Base-by-base conservation (phyloP, 2,888 invertebrate species). In the Trichopoda pennipes region DNA sequence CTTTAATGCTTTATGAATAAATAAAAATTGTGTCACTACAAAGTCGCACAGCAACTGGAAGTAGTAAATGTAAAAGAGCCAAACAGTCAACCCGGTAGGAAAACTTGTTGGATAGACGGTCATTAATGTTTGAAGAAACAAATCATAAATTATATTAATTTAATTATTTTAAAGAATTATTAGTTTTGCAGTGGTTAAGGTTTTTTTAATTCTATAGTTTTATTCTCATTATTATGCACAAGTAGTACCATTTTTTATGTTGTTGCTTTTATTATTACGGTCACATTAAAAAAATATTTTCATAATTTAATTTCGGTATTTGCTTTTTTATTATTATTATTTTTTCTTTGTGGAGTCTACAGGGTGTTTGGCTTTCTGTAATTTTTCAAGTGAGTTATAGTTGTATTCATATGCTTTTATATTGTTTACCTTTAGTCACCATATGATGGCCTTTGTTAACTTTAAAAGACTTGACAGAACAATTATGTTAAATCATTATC, bases 1-100 rank as follows among this genome's bases (percentile, higher is more conserved):
- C 23, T 68, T 66, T 72, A 38, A 64, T 70, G 16, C 38, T 70
- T 70, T 66, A 72, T 66, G 64, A 78, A 73, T 79, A 55, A 61
- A 68, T 73, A 79, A 79, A 79, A 79, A 73, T 79, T 79, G 79
- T 79, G 79, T 79, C 79, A 79, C 9, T 42, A 38, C 21, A 55
- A 69, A 60, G 44, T 61, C 19, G 35, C 61, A 10, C 47, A 47
- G 42, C 55, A 55, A 55, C 28, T 73, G 61, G 60, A 68, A 69
- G 55, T 60, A 23, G 35, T 61, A 21, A n/a, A 47, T 9, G 10
- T 12, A 38, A n/a, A n/a, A n/a, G 63, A 49, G 53, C 16, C 63
- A 73, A 56, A 28, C 17, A 49, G 55, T 60, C 17, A 28, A 21
- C 8, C 32, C 8, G 17, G 19, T 42, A 8, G 47, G 1, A 23